phyloP scores from a whole-genome alignment of 2,113 vertebrate species.

The Baryphthengus martii region DNA sequence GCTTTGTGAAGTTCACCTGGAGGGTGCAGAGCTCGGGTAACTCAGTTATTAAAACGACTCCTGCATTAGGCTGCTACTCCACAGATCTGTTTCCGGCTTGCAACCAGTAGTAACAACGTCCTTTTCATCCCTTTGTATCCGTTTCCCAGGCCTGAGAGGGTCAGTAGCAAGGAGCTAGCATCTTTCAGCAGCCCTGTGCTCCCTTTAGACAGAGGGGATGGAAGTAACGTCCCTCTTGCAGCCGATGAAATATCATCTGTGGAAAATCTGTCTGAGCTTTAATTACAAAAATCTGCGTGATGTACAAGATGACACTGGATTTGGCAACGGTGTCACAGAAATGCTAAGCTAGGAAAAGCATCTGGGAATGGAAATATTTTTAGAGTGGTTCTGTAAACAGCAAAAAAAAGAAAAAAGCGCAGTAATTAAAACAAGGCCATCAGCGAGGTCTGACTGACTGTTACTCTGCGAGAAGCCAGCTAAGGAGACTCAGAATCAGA shows the following conservation, averaged over 20 bases:
- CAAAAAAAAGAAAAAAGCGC: background rate
- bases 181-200: background rate
- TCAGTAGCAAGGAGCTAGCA: background rate
- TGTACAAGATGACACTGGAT: background rate
- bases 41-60: background rate
- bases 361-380: slow-evolving; percentile 63
- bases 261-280: slow-evolving; percentile 42
- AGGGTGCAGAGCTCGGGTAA: background rate
- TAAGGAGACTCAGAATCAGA: background rate
- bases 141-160: background rate
- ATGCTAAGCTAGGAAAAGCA: slow-evolving; percentile 32
- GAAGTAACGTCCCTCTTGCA: background rate
- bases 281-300: slow-evolving; percentile 14
- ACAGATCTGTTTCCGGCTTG: fast-evolving
- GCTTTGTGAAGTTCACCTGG: fast-evolving
- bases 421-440: slow-evolving; percentile 39
- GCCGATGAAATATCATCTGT: background rate
- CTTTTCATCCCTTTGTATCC: background rate
- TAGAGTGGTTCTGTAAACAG: slow-evolving; percentile 57
- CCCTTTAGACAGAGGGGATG: background rate
- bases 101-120: too few species aligned
- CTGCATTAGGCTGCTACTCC: background rate
- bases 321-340: background rate
- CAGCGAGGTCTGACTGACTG: background rate
- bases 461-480: background rate